phyloP scores from a whole-genome alignment of 2,797 vertebrate genomes.

The Vireo griseus region DNA sequence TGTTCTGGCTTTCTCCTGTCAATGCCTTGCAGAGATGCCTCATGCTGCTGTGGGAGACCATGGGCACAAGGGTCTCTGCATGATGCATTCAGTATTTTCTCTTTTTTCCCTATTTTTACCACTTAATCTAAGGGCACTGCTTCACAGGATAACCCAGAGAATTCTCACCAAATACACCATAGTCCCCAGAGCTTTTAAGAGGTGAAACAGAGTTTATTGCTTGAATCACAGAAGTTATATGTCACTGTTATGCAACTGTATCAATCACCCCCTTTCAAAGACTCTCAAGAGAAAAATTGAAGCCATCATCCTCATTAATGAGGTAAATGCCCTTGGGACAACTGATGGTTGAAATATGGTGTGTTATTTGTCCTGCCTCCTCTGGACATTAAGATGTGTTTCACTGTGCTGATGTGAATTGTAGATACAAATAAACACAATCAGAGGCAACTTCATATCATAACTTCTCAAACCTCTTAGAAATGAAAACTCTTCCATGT shows the following conservation, averaged over 20 bases:
- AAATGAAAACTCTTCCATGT: background rate
- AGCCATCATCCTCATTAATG: constrained; percentile 20
- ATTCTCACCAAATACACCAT: background rate
- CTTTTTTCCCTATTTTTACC: background rate
- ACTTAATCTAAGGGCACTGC: background rate
- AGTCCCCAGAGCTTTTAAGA: background rate
- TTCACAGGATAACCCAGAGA: background rate
- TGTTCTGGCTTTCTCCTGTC: background rate
- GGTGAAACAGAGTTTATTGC: background rate
- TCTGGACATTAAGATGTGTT: background rate
- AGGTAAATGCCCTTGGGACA: constrained; percentile 2
- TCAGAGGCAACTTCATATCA: background rate
- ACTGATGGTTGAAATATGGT: background rate
- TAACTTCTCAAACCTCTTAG: background rate
- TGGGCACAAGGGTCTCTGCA: rapidly evolving
- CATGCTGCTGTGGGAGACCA: rapidly evolving
- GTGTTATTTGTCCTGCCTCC: background rate
- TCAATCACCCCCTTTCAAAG: background rate
- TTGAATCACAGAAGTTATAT: constrained; percentile 6
- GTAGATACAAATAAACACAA: background rate
- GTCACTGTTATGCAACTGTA: background rate
- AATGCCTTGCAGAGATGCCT: rapidly evolving
- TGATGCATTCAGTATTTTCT: rapidly evolving
- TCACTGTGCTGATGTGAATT: background rate
- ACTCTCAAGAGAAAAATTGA: constrained; percentile 44